Evolutionary conservation across 2,888 invertebrate genomes (phyloP), one percentile per base, ranked within the genome.

Genomic region (Agonopterix arenella): DNA sequence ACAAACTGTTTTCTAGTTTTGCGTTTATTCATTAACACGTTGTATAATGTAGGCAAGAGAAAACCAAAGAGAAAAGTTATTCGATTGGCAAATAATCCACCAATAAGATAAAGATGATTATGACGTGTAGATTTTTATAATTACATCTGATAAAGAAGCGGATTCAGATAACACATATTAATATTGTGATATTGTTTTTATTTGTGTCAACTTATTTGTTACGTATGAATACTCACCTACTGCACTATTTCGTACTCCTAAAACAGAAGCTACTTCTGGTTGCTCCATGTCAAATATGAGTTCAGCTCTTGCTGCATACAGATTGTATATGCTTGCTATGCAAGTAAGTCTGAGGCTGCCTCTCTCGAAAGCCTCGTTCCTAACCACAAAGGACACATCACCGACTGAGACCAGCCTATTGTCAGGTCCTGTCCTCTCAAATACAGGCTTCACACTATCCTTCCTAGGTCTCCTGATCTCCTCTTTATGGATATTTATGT

Each of bases 201-300:
- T 4, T 7, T 28, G 28, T 7, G 28, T 18, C 4, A 7, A 28
- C 7, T 7, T 5, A 3, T 5, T 18, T 18, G 7, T 7, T 28
- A 28, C 7, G 40, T 40, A n/a, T n/a, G n/a, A 40, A n/a, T 57
- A 74, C 86, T 83, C 73, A 91, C 91, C 90, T 73, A 74, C 65
- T 58, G 91, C 90, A 61, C 90, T 90, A 80, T 93, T 93, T 55
- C 92, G 90, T 54, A 93, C 93, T 63, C 93, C 93, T 62, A 94
- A 83, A 64, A 94, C 94, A 51, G 94, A 93, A 54, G 94, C 94
- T 64, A 94, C 92, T 77, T 93, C 91, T 53, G 94, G 94, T 67
- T 92, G 92, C 77, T 94, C 94, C 84, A 94, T 94, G 76, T 93
- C 93, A 66, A 94, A 88, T 62, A 91, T 84, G 57, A 92, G 83